These are phyloP conservation scores for Nymphalis io DNA, from an alignment of 1,140 invertebrate genomes.

Conservation along the genomic window DNA sequence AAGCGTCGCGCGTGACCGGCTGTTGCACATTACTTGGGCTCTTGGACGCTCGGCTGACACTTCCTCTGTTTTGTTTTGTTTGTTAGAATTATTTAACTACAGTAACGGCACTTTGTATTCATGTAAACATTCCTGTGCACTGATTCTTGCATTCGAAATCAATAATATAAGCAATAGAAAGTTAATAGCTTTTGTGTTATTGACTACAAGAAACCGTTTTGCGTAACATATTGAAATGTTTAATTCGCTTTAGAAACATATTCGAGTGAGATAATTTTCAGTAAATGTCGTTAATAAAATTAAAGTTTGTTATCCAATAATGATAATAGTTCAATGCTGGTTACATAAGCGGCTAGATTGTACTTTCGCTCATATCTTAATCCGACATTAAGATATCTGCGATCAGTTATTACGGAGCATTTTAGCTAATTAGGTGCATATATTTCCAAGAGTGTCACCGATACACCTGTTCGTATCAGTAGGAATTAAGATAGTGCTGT, in stretches of 20 bases:
- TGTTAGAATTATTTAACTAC: not conserved
- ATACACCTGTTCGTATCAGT: not conserved
- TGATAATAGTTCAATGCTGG: too few relatives aligned
- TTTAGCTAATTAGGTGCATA: not conserved
- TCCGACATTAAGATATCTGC: not conserved
- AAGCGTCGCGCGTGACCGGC: constrained; percentile 26
- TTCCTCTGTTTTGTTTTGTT: constrained; percentile 11
- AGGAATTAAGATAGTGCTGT: not conserved
- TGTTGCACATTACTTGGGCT: constrained; percentile 8
- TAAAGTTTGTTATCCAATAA: too few relatives aligned
- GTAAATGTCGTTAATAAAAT: too few relatives aligned
- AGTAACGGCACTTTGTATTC: not conserved
- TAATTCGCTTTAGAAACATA: too few relatives aligned
- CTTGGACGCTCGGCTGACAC: constrained; percentile 15
- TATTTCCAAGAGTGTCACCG: not conserved
- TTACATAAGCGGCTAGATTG: too few relatives aligned
- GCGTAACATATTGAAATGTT: not conserved
- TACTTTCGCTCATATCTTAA: constrained; percentile 1
- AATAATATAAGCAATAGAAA: not conserved
- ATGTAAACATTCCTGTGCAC: constrained; percentile 1
- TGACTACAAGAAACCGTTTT: not conserved
- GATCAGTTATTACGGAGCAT: not conserved
- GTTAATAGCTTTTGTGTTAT: not conserved
- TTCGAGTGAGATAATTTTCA: too few relatives aligned
- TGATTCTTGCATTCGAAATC: not conserved